Evolutionary conservation across 2,888 invertebrate species (phyloP), one percentile per base, ranked within the genome.

Genomic region (Dysmachus trigonus): DNA sequence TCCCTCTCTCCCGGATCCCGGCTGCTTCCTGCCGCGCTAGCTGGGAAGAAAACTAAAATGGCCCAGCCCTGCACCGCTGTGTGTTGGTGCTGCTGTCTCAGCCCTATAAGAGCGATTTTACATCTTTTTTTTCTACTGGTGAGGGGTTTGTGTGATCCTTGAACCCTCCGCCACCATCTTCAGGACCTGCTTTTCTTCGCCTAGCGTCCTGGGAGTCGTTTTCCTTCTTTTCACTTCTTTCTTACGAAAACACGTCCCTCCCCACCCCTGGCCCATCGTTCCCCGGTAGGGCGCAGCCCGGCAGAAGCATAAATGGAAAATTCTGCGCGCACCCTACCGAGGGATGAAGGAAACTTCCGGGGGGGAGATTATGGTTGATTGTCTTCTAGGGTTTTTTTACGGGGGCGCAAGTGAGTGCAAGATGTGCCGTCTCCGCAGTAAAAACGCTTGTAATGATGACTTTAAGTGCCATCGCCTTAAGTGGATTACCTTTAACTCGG

Each of bases 371-470:
- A 83, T 22, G 71, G 83, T 83, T 83, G 83, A 83, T 83, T 83
- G 71, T 72, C 83, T 83, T 72, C 83, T 83, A 85, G 85, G 62
- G 62, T 77, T 62, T 51, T 71, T 89, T 90, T 47, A 47, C 47
- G 91, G 91, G 91, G 90, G 90, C 90, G 89, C 91, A 91, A 91
- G 91, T 91, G 91, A 91, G 92, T 91, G 91, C 91, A 91, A 91
- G 91, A 91, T 91, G 91, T 91, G 90, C 91, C 90, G 90, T 91
- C 91, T 90, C 90, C 91, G 91, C 90, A 90, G 90, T 91, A 91
- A 91, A 91, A 91, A 90, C 89, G 90, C 90, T 91, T 91, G 91
- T 91, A 91, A 91, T 91, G 92, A 91, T 91, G 91, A 91, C 91
- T 91, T 91, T 91, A 91, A 91, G 91, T 91, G 91, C 90, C 91